phyloP scores from a whole-genome alignment of 1,140 invertebrate species.

The Heliothis subflexa region DNA sequence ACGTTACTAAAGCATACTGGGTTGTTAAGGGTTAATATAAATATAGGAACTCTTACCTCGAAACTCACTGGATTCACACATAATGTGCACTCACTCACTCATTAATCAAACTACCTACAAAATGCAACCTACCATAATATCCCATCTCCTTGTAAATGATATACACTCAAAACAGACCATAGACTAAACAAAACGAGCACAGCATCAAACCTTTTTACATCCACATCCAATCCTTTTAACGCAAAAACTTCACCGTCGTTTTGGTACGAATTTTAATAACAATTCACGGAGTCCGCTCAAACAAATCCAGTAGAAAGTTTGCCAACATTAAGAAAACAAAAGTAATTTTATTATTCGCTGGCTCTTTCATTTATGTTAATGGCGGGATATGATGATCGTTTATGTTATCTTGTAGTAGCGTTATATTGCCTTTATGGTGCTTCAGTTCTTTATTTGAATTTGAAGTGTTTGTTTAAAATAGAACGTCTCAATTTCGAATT shows the following conservation, averaged over 20 bases:
- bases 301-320: slow-evolving; percentile 59
- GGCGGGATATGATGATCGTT: slow-evolving; percentile 30
- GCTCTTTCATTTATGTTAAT: slow-evolving; percentile 45
- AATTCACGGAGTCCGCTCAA: slow-evolving; percentile 61
- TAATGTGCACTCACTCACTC: too few species aligned
- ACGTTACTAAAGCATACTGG: too few species aligned
- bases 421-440: neutral
- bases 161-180: slow-evolving; percentile 25
- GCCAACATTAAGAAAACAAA: slow-evolving; percentile 64
- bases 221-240: slow-evolving; percentile 70
- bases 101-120: too few species aligned
- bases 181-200: slow-evolving; percentile 23
- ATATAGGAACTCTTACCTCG: too few species aligned
- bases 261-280: slow-evolving; percentile 73
- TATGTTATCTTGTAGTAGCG: slow-evolving; percentile 24
- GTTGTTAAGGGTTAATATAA: too few species aligned
- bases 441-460: neutral
- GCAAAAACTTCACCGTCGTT: slow-evolving; percentile 55
- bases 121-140: neutral
- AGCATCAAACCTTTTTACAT: slow-evolving; percentile 42
- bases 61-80: too few species aligned
- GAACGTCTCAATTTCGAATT: neutral
- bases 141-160: slow-evolving; percentile 20
- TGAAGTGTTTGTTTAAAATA: neutral
- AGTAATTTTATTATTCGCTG: slow-evolving; percentile 64